Evolutionary conservation across 2,888 invertebrate species (phyloP).

Genomic region (Neuroscelio doddi): DNA sequence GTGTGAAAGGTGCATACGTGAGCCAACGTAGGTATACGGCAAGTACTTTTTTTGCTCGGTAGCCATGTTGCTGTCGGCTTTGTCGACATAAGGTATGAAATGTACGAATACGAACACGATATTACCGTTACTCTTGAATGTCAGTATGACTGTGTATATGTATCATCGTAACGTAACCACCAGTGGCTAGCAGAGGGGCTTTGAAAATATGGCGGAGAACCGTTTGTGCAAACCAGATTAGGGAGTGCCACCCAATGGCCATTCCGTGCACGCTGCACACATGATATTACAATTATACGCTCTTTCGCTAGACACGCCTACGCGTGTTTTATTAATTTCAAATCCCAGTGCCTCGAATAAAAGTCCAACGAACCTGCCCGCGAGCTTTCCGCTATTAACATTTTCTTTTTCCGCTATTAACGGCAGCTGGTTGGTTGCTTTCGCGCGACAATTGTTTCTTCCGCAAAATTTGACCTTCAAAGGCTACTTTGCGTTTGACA

Average conservation of each 20-base stretch:
- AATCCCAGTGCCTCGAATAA: no score
- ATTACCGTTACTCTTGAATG: constrained; percentile 36
- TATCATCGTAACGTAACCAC: no score
- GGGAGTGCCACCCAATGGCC: constrained; percentile 47
- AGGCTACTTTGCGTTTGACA: background rate
- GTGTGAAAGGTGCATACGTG: constrained; percentile 21
- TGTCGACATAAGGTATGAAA: constrained; percentile 21
- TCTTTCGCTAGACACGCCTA: constrained; percentile 47
- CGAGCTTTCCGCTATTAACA: background rate
- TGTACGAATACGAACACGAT: constrained; percentile 29
- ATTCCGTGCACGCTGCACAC: constrained; percentile 44
- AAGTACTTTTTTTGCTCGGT: constrained; percentile 54
- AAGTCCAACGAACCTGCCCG: no score
- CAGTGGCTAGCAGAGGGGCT: constrained; percentile 43
- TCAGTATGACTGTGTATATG: constrained; percentile 34
- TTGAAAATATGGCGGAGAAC: constrained; percentile 48
- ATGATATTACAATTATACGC: constrained; percentile 47
- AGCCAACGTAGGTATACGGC: constrained; percentile 26
- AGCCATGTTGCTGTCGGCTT: constrained; percentile 64
- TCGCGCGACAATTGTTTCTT: background rate
- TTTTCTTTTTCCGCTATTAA: background rate
- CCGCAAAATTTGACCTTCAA: background rate
- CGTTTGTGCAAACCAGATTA: constrained; percentile 45
- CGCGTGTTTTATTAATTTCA: constrained; percentile 42
- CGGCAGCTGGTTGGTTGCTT: background rate